Evolutionary conservation across 2,113 vertebrate species (phyloP).

Genomic region (Chamaetylas fuelleborni): DNA sequence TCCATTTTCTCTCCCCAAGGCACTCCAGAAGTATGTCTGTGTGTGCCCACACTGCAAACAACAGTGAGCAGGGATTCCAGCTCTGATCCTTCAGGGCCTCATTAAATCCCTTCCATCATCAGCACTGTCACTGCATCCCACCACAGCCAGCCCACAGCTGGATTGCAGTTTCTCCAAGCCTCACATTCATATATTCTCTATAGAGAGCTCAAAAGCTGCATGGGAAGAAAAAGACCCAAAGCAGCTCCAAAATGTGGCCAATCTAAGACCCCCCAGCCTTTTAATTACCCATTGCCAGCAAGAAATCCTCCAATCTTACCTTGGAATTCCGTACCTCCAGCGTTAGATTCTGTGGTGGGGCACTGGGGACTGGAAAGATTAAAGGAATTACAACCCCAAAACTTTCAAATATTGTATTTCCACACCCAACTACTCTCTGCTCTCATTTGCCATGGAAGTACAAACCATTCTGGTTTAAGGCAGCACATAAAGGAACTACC

Average conservation of each 20-base stretch:
- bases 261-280: neutral
- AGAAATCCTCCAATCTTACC: constrained; percentile 74
- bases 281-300: neutral
- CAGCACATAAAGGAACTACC: neutral
- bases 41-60: neutral
- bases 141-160: neutral
- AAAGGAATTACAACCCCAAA: neutral
- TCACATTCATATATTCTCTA: neutral
- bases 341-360: constrained; percentile 91
- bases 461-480: neutral
- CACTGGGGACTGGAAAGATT: constrained; percentile 85
- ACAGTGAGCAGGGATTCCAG: neutral
- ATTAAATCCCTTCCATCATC: neutral
- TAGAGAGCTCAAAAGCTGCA: neutral
- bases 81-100: neutral
- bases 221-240: neutral
- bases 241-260: neutral
- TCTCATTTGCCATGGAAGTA: neutral
- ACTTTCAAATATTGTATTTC: neutral
- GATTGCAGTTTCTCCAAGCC: neutral
- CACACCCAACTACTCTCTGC: neutral
- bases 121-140: neutral
- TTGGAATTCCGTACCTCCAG: constrained; percentile 96
- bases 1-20: neutral
- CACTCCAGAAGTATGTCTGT: rapidly evolving